Conservation (phyloP, 2,113 vertebrate genomes). For the Callopanchax toddi region DNA sequence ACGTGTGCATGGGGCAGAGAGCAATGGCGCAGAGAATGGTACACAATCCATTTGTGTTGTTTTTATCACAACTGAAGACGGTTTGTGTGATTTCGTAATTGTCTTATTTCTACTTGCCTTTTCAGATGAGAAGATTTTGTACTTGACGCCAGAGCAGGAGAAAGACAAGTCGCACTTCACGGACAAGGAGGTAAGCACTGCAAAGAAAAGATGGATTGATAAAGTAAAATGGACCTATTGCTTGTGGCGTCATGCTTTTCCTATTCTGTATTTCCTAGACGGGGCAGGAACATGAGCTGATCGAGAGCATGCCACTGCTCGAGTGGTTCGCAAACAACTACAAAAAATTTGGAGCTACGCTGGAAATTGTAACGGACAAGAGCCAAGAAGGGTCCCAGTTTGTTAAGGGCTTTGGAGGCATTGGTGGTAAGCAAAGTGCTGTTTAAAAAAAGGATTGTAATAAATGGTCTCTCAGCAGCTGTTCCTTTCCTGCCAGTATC, state of each 20-base stretch:
- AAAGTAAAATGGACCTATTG: background rate
- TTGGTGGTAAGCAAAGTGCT: constrained; percentile 86
- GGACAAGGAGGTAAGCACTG: constrained; percentile 93
- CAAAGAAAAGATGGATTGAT: background rate
- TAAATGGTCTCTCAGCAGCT: no score
- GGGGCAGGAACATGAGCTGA: constrained; percentile 97
- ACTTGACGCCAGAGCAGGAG: constrained; percentile 98
- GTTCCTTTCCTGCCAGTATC: background rate
- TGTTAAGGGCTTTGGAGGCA: constrained; percentile 99
- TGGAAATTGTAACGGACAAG: constrained; percentile 99
- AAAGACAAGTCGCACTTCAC: constrained; percentile 99
- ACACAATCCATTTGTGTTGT: constrained; percentile 12
- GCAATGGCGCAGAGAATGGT: constrained; percentile 82
- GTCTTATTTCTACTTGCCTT: constrained; percentile 1
- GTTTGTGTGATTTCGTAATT: background rate
- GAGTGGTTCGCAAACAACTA: constrained; percentile 99
- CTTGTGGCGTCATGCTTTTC: background rate
- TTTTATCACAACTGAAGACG: background rate
- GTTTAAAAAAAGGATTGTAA: background rate
- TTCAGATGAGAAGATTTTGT: constrained; percentile 96
- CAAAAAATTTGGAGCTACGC: constrained; percentile 98
- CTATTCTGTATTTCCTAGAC: constrained; percentile 80
- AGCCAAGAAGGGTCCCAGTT: constrained; percentile 99
- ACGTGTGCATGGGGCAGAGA: constrained; percentile 94
- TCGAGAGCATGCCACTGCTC: constrained; percentile 98